phyloP scores from a whole-genome alignment of 1,140 invertebrate species.

The Littorina saxatilis region DNA sequence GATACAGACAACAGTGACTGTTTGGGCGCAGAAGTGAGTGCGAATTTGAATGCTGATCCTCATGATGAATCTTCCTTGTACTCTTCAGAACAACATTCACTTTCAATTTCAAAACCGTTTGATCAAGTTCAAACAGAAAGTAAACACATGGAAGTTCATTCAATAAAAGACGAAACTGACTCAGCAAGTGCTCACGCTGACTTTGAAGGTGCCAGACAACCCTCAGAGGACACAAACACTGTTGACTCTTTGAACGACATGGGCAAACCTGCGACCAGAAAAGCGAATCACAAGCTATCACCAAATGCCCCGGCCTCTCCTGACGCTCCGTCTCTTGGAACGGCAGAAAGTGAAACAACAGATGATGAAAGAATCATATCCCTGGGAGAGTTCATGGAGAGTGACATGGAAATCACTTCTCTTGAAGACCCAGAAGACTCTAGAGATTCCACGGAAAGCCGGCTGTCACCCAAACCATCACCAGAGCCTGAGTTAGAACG shows the following conservation, averaged over 20 bases:
- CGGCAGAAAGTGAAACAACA: neutral
- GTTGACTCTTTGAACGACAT: no score
- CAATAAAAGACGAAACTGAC: neutral
- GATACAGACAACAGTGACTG: no score
- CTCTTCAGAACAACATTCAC: no score
- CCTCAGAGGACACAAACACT: neutral
- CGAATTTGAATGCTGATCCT: no score
- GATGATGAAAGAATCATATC: neutral
- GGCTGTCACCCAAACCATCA: neutral
- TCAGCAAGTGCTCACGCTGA: neutral
- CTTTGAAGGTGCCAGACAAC: neutral
- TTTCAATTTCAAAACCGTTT: no score
- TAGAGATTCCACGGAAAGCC: neutral
- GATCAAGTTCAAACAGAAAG: neutral
- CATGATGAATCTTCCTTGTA: no score
- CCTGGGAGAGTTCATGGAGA: neutral
- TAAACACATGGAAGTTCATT: neutral
- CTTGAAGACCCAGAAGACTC: constrained; percentile 19
- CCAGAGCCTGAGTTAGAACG: neutral
- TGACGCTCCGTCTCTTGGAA: neutral
- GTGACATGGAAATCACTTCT: neutral
- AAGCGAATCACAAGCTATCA: no score
- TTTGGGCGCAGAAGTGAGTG: no score
- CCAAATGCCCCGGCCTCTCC: neutral
- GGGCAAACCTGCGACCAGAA: no score